A percentile compares a stretch with the other conserved stretches of the same genome.
Evolutionary conservation across 2,888 invertebrate species (phyloP).

Genomic region (Aromia moschata): DNA sequence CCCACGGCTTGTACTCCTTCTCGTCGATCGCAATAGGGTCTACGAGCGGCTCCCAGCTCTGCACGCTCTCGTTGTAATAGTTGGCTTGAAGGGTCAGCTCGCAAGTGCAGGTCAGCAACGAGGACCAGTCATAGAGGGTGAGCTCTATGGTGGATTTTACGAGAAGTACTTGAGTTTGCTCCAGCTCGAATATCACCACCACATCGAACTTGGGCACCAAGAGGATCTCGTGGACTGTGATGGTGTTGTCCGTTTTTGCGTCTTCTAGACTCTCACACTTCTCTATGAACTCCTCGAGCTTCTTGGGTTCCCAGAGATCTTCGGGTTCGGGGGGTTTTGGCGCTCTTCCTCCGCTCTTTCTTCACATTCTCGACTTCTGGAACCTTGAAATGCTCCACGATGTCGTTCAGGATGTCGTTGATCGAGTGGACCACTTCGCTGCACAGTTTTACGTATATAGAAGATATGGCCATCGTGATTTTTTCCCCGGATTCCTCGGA

Average conservation of each 20-base stretch:
- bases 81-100: slow-evolving; percentile 64
- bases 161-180: slow-evolving; percentile 68
- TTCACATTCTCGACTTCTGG: slow-evolving; percentile 51
- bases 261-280: slow-evolving; percentile 27
- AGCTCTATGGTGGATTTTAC: slow-evolving; percentile 68
- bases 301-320: slow-evolving; percentile 78
- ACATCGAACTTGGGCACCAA: slow-evolving; percentile 66
- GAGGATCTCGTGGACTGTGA: slow-evolving; percentile 40
- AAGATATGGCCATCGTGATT: slow-evolving; percentile 72
- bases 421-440: slow-evolving; percentile 78
- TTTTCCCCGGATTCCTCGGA: slow-evolving; percentile 74
- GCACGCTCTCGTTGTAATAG: slow-evolving; percentile 60
- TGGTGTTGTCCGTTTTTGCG: slow-evolving; percentile 33
- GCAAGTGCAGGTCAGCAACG: slow-evolving; percentile 59
- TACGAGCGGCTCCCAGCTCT: slow-evolving; percentile 83
- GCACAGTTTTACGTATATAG: slow-evolving; percentile 76
- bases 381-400: slow-evolving; percentile 61
- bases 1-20: slow-evolving; percentile 77
- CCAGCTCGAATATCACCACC: slow-evolving; percentile 72
- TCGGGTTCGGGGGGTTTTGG: slow-evolving; percentile 55
- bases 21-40: slow-evolving; percentile 77
- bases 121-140: slow-evolving; percentile 75
- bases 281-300: slow-evolving; percentile 62
- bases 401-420: slow-evolving; percentile 65
- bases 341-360: slow-evolving; percentile 27